Base-by-base conservation (phyloP, 2,888 invertebrate species). In the Trichopria drosophilae region DNA sequence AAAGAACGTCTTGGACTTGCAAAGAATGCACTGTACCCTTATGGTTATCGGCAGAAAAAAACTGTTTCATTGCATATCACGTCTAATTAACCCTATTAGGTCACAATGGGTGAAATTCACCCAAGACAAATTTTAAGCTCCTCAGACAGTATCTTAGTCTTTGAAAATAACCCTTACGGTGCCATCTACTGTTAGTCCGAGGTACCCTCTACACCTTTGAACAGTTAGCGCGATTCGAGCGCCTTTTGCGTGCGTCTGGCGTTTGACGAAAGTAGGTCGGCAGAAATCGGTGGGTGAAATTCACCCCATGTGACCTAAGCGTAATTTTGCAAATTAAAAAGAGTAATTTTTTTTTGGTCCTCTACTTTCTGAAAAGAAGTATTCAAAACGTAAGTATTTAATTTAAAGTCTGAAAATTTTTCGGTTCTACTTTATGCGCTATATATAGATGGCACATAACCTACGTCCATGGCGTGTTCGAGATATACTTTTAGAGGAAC, bases 401-500 rank as follows among this genome's bases (percentile, higher is more conserved):
- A 35, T 35, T 35, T 35, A 18, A 3, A 32, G 32, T 32, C 15
- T 13, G 32, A 32, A 32, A 19, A 32, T 32, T 32, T 15, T 32
- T 32, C 32, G 16, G 32, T 32, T 6, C 6, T 18, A 19, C 13
- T 16, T 32, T 35, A 20, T 20, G n/a, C 19, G 19, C 20, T 29
- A 29, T 41, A 18, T 41, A 18, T 18, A 28, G 41, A 26, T 43
- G 19, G 18, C 29, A 23, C 32, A 55, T 35, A 20, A 31, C 24
- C 47, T 47, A 40, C 40, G 40, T 26, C 29, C 32, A 31, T 18
- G 47, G 39, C 39, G 23, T 9, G 24, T 47, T 31, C 40, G 40
- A 32, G 47, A 47, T 40, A 19, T 40, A 31, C 40, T 39, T 22
- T 39, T 47, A 34, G 40, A 47, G 15, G 41, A 41, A 19, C 6